phyloP scores from a whole-genome alignment of 1,140 invertebrate genomes.

The Papilio xuthus region DNA sequence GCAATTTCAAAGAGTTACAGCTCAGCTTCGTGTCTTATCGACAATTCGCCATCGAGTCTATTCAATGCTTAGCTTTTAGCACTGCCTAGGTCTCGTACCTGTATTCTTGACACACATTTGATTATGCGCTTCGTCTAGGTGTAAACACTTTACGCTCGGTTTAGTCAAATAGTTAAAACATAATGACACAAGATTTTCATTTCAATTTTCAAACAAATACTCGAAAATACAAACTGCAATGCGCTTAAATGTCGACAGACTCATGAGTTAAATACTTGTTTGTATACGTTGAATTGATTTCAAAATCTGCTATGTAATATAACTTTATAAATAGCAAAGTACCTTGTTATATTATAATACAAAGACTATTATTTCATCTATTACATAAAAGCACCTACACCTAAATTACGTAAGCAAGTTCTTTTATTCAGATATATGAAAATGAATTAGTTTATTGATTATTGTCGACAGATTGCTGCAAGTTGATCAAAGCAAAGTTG shows the following conservation, averaged over 20 bases:
- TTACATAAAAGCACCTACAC: slow-evolving; percentile 18
- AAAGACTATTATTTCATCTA: slow-evolving; percentile 5
- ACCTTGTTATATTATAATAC: background rate
- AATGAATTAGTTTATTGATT: slow-evolving; percentile 10
- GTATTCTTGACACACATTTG: slow-evolving; percentile 49
- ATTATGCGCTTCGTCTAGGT: slow-evolving; percentile 28
- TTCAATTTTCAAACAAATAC: background rate
- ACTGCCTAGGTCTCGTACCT: slow-evolving; percentile 25
- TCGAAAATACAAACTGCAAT: background rate
- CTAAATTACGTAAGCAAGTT: background rate
- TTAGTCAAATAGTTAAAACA: slow-evolving; percentile 15
- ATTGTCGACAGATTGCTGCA: slow-evolving; percentile 20
- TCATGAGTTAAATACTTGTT: background rate
- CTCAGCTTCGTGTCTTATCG: slow-evolving; percentile 46
- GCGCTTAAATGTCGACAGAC: background rate
- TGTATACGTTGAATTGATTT: background rate
- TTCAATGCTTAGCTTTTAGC: slow-evolving; percentile 45
- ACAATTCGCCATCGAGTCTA: slow-evolving; percentile 39
- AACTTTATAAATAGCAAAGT: background rate
- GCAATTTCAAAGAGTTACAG: slow-evolving; percentile 26
- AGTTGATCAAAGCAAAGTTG: slow-evolving; percentile 42
- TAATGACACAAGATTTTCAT: slow-evolving; percentile 22
- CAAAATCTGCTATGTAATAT: background rate
- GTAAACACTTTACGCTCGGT: slow-evolving; percentile 9
- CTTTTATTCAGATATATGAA: slow-evolving; percentile 4